Evolutionary conservation across 2,888 invertebrate species (phyloP).

Genomic region (Furcula furcula): DNA sequence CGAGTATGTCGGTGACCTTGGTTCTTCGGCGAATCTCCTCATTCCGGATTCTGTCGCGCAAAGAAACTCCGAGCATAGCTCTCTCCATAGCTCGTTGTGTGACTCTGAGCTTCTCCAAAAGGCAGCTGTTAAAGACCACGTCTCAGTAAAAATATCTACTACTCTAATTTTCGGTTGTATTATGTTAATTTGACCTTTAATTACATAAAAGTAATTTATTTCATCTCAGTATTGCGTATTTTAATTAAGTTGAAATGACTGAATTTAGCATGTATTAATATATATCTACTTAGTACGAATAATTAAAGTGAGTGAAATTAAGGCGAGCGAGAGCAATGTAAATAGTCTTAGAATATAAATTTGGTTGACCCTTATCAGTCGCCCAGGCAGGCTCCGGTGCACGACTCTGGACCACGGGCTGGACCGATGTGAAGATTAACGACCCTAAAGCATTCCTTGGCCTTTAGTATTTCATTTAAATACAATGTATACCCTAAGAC

Average conservation of each 20-base stretch:
- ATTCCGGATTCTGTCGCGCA: too few relatives aligned
- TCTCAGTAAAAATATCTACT: too few relatives aligned
- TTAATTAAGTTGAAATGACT: constrained; percentile 6
- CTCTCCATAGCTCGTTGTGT: too few relatives aligned
- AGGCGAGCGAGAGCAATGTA: constrained; percentile 21
- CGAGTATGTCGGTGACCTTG: too few relatives aligned
- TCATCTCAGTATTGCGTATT: not conserved
- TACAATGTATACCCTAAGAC: too few relatives aligned
- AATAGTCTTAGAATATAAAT: constrained; percentile 24
- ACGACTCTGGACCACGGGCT: constrained; percentile 33
- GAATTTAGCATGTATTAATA: constrained; percentile 6
- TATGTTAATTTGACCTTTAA: not conserved
- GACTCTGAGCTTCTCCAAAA: too few relatives aligned
- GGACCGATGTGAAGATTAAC: constrained; percentile 33
- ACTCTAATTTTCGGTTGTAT: not conserved
- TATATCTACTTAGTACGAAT: constrained; percentile 18
- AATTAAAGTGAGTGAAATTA: constrained; percentile 25
- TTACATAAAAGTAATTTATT: not conserved
- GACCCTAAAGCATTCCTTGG: constrained; percentile 4
- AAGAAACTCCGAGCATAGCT: too few relatives aligned
- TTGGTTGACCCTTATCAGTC: constrained; percentile 35
- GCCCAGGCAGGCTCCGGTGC: constrained; percentile 12
- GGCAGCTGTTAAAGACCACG: too few relatives aligned
- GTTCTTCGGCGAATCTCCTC: too few relatives aligned
- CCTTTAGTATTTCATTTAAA: too few relatives aligned